These are phyloP conservation scores for Spea multiplicata DNA, from an alignment of 2,113 vertebrate species.

Conservation along the genomic window DNA sequence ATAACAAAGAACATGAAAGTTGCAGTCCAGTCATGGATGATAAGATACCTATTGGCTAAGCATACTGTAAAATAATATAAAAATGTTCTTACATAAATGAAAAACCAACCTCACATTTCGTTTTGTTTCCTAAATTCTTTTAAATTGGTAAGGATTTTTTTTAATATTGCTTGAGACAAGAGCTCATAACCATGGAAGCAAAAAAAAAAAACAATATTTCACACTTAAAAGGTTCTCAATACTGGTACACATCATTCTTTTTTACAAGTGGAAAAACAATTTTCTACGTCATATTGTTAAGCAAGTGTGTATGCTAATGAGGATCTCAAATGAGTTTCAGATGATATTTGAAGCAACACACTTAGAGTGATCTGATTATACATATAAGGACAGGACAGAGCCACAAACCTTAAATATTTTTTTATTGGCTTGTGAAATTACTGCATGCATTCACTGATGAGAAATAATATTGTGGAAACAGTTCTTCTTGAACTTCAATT, in stretches of 20 bases:
- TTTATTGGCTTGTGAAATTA: slow-evolving; percentile 69
- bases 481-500: slow-evolving; percentile 55
- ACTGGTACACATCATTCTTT: slow-evolving; percentile 22
- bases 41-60: background rate
- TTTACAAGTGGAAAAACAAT: slow-evolving; percentile 49
- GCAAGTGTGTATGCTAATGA: slow-evolving; percentile 54
- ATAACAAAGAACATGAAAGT: no score
- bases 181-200: background rate
- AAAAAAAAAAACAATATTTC: slow-evolving; percentile 19
- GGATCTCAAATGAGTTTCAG: slow-evolving; percentile 58
- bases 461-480: slow-evolving; percentile 50
- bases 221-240: slow-evolving; percentile 12
- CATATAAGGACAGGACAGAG: slow-evolving; percentile 46
- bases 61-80: background rate
- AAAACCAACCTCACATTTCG: background rate
- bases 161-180: slow-evolving; percentile 3
- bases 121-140: background rate
- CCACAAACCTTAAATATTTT: slow-evolving; percentile 43
- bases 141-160: background rate
- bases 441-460: slow-evolving; percentile 55
- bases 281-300: slow-evolving; percentile 29
- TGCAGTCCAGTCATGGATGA: no score
- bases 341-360: slow-evolving; percentile 49
- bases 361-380: slow-evolving; percentile 50
- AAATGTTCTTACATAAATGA: background rate